Conservation (phyloP, 2,888 invertebrate genomes). For the Bellardia pandia region DNA sequence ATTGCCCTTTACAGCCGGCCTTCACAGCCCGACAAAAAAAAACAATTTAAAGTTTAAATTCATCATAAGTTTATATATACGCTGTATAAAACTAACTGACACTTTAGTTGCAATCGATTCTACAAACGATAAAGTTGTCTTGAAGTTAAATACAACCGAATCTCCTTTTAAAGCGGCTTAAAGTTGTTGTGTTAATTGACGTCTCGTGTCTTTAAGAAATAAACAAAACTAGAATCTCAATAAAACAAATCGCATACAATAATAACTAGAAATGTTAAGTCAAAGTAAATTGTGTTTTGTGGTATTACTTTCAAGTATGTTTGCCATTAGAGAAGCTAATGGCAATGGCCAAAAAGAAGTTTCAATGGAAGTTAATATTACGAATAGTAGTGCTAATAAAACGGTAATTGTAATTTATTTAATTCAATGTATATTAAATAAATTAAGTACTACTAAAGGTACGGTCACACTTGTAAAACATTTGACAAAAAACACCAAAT, state of each 20-base stretch:
- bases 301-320: constrained; percentile 25
- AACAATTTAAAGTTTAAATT: background rate
- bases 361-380: constrained; percentile 43
- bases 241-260: background rate
- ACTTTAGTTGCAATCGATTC: constrained; percentile 30
- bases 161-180: background rate
- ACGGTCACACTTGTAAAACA: too few relatives aligned
- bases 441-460: too few relatives aligned
- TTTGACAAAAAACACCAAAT: too few relatives aligned
- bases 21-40: background rate
- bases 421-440: background rate
- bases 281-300: constrained; percentile 40
- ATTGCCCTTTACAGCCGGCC: background rate
- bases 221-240: background rate
- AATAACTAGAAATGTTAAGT: constrained; percentile 37
- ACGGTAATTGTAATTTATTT: constrained; percentile 32
- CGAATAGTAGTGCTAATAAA: constrained; percentile 43
- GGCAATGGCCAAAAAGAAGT: constrained; percentile 13
- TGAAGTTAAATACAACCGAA: background rate
- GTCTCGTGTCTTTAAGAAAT: constrained; percentile 29
- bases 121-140: constrained; percentile 31
- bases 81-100: background rate
- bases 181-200: background rate
- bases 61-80: constrained; percentile 26
- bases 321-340: constrained; percentile 20